phyloP scores from a whole-genome alignment of 2,888 invertebrate genomes.

The Seira ritae region DNA sequence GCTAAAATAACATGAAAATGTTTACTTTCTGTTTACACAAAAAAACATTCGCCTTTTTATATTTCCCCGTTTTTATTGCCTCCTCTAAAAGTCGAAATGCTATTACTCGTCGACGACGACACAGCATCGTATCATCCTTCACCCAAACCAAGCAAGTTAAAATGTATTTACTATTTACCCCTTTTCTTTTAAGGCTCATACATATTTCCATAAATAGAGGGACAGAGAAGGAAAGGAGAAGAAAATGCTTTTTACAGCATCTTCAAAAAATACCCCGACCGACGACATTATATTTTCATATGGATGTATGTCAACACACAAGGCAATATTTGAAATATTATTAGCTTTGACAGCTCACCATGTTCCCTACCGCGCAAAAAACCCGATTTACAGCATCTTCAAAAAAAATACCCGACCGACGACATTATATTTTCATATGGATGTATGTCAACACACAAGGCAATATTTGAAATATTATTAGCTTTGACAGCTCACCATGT shows the following conservation, averaged over 20 bases:
- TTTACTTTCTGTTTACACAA: slow-evolving; percentile 27
- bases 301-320: slow-evolving; percentile 17
- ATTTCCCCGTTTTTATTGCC: slow-evolving; percentile 31
- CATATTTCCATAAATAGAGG: slow-evolving; percentile 18
- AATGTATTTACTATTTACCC: neutral
- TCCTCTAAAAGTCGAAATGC: neutral
- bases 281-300: neutral
- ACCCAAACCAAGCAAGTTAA: neutral
- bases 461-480: slow-evolving; percentile 29
- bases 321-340: slow-evolving; percentile 27
- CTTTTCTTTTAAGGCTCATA: no score
- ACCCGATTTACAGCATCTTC: neutral
- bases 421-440: slow-evolving; percentile 4
- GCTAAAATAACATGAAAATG: slow-evolving; percentile 31
- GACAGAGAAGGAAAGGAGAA: no score
- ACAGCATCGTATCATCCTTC: neutral
- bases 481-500: slow-evolving; percentile 30
- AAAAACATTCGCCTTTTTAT: neutral
- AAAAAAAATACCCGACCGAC: neutral
- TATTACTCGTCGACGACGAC: no score
- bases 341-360: slow-evolving; percentile 22
- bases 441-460: slow-evolving; percentile 8
- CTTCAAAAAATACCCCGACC: neutral
- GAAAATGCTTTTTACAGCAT: neutral
- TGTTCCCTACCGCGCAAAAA: neutral